These are phyloP conservation scores for Falco peregrinus DNA, from an alignment of 2,797 vertebrate species.

Conservation along the genomic window DNA sequence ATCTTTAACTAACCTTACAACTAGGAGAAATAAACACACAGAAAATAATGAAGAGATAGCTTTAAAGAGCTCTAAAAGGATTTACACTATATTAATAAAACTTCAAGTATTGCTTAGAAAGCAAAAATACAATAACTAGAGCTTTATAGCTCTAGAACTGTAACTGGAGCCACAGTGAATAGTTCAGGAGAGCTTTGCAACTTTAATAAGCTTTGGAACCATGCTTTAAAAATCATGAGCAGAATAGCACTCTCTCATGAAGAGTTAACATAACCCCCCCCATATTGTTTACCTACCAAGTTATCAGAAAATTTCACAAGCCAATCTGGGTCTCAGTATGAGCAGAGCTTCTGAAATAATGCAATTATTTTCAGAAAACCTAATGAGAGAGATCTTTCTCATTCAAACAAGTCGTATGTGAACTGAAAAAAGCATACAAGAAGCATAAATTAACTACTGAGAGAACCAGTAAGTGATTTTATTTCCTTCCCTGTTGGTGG, in stretches of 20 bases:
- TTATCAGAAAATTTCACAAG: neutral
- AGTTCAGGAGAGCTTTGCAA: neutral
- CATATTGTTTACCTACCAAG: neutral
- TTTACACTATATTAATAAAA: slow-evolving; percentile 50
- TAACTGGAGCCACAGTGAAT: neutral
- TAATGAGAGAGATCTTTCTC: neutral
- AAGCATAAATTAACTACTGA: neutral
- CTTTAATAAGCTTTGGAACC: neutral
- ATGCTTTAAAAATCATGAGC: neutral
- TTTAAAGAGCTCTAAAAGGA: slow-evolving; percentile 17
- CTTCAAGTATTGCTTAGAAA: slow-evolving; percentile 40
- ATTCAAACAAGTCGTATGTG: neutral
- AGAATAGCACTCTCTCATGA: neutral
- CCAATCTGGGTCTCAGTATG: neutral
- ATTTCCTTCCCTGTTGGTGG: neutral
- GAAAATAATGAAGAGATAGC: neutral
- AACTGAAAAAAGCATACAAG: neutral
- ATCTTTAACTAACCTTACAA: slow-evolving; percentile 25
- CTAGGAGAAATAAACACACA: neutral
- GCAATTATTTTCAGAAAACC: neutral
- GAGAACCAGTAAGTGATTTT: neutral
- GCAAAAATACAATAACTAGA: slow-evolving; percentile 2
- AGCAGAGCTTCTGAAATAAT: neutral
- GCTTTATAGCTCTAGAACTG: slow-evolving; percentile 16
- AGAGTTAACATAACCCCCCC: neutral